phyloP scores from a whole-genome alignment of 2,113 vertebrate species.

The Recurvirostra avosetta region DNA sequence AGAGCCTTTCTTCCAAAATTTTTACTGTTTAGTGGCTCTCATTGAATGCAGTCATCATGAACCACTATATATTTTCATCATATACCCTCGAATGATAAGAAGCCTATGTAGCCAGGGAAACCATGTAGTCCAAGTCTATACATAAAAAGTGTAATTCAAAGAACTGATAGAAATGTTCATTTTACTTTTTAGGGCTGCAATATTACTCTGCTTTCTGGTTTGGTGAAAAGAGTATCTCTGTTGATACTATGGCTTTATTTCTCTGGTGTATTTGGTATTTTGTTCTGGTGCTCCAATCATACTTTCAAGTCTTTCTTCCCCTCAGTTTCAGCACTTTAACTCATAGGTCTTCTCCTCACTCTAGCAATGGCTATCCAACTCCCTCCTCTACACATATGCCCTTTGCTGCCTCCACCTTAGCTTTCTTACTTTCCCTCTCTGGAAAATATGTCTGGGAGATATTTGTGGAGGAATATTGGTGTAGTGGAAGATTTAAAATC shows the following conservation, averaged over 20 bases:
- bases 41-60: background rate
- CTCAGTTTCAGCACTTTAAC: background rate
- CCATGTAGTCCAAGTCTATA: background rate
- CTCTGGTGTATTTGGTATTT: background rate
- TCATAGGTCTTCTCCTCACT: background rate
- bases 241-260: background rate
- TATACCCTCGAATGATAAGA: background rate
- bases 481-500: background rate
- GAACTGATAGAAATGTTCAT: background rate
- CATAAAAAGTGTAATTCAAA: background rate
- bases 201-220: background rate
- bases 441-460: background rate
- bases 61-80: background rate
- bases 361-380: too few relatives aligned
- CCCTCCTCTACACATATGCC: background rate
- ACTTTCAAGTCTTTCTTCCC: background rate
- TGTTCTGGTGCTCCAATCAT: background rate
- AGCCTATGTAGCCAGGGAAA: background rate
- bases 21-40: background rate
- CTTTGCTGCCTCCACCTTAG: fast-evolving
- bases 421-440: background rate
- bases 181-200: background rate
- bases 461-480: background rate
- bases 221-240: background rate
- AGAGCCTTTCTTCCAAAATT: background rate